Evolutionary conservation across 2,113 vertebrate genomes (phyloP).

Genomic region (Charadrius vociferus): DNA sequence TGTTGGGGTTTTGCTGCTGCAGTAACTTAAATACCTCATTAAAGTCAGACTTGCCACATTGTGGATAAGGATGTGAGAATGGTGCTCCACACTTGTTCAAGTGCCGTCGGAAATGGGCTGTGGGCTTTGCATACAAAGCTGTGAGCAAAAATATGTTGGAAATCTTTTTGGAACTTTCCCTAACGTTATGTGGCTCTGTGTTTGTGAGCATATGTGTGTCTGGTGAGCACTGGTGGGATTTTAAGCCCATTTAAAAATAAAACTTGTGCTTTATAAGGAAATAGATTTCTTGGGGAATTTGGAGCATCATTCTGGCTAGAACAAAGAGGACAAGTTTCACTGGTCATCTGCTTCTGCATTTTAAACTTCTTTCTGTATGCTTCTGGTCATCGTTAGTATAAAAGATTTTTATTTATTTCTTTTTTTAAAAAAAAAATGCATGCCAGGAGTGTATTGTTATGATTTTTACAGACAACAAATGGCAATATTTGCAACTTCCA

Average conservation of each 20-base stretch:
- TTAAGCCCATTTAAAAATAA: background rate
- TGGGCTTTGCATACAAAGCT: background rate
- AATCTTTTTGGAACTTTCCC: background rate
- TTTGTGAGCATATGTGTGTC: background rate
- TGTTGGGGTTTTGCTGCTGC: background rate
- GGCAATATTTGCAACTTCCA: background rate
- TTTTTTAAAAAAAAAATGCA: fast-evolving
- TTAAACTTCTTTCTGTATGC: background rate
- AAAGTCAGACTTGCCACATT: background rate
- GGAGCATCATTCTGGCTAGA: background rate
- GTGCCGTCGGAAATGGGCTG: background rate
- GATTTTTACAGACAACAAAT: background rate
- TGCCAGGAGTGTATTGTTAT: background rate
- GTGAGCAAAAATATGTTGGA: background rate
- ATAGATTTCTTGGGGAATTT: background rate
- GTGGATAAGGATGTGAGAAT: background rate
- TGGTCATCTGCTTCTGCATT: background rate
- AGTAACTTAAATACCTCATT: background rate
- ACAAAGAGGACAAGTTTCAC: background rate
- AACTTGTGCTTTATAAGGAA: background rate
- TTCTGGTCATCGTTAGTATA: background rate
- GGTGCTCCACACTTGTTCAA: background rate
- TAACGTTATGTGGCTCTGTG: background rate
- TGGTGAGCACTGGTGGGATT: background rate
- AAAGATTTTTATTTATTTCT: background rate